phyloP scores from a whole-genome alignment of 2,113 vertebrate species.

The Spermophilus dauricus region DNA sequence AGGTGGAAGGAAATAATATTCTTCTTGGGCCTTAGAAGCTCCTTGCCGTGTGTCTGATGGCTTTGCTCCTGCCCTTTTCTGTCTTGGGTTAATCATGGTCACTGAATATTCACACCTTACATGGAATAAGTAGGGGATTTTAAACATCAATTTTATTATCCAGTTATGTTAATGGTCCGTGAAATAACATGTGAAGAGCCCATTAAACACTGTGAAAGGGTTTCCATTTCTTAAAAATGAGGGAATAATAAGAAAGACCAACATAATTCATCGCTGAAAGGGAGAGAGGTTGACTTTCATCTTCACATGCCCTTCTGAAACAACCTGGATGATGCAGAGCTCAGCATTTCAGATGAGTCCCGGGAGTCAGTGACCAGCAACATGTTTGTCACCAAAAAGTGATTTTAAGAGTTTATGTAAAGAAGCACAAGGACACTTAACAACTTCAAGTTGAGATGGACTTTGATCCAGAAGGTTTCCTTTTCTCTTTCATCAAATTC shows the following conservation, averaged over 20 bases:
- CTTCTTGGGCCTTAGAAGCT: neutral
- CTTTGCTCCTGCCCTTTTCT: constrained; percentile 27
- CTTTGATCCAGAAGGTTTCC: constrained; percentile 40
- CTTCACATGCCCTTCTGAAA: constrained; percentile 67
- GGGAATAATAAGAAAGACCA: constrained; percentile 63
- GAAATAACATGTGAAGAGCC: constrained; percentile 82
- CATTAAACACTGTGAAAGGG: constrained; percentile 80
- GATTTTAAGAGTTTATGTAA: constrained; percentile 10
- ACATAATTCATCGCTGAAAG: constrained; percentile 61
- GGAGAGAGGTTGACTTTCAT: constrained; percentile 66
- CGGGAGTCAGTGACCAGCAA: neutral
- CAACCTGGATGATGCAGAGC: neutral
- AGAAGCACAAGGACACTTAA: neutral
- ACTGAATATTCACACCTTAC: constrained; percentile 54
- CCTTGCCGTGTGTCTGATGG: neutral
- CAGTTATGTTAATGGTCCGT: constrained; percentile 77
- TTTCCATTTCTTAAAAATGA: constrained; percentile 79
- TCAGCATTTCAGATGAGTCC: neutral
- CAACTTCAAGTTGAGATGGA: constrained; percentile 15
- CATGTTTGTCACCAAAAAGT: constrained; percentile 18
- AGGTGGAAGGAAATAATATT: neutral
- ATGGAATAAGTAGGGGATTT: constrained; percentile 67
- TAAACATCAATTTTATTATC: constrained; percentile 82
- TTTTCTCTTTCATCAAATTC: constrained; percentile 30
- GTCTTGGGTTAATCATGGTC: constrained; percentile 47